Conservation (phyloP, 2,888 invertebrate species). For the Resseliella maxima region DNA sequence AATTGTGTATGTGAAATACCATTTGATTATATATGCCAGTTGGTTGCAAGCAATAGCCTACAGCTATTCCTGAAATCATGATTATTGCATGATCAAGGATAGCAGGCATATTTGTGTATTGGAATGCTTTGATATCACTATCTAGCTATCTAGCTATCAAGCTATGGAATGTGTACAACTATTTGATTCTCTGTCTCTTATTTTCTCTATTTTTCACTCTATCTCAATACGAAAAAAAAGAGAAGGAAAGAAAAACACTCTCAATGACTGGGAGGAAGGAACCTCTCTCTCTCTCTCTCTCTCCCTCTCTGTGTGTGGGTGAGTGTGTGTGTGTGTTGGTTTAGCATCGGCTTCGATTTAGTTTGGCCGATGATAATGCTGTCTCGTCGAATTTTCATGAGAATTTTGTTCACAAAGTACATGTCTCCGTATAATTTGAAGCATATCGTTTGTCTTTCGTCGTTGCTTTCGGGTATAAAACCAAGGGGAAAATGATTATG, state of each 20-base stretch:
- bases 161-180: background rate
- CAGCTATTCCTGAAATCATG: constrained; percentile 41
- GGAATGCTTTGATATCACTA: constrained; percentile 44
- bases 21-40: constrained; percentile 46
- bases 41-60: constrained; percentile 1
- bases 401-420: background rate
- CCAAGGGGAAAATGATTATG: background rate
- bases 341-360: background rate
- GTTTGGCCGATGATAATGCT: background rate
- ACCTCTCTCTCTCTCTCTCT: no score
- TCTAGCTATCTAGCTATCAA: constrained; percentile 21
- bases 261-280: no score
- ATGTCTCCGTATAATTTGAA: constrained; percentile 2
- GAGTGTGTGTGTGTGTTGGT: no score
- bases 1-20: background rate
- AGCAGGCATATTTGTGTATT: background rate
- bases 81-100: constrained; percentile 44
- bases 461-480: background rate
- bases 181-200: background rate
- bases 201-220: no score
- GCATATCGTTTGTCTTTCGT: background rate
- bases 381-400: background rate
- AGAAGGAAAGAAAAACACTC: no score
- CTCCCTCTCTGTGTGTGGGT: no score
- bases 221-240: no score